Evolutionary conservation across 2,113 vertebrate genomes (phyloP).

Genomic region (Plecotus auritus): DNA sequence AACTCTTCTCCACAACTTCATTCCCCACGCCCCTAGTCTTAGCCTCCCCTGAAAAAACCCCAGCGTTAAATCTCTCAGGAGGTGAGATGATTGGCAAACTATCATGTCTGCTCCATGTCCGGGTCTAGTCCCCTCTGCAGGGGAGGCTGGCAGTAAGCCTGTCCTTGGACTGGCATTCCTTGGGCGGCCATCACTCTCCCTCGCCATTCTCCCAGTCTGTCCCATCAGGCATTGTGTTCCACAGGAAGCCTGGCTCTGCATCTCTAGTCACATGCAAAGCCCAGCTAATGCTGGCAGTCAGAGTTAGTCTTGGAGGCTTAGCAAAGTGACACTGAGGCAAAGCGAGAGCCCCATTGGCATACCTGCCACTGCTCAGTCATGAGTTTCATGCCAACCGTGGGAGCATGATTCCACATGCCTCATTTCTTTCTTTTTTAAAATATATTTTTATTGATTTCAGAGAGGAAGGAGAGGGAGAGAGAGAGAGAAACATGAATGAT

Average conservation of each 20-base stretch:
- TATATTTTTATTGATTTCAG: no score
- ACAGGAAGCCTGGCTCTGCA: constrained; percentile 26
- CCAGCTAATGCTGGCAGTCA: constrained; percentile 32
- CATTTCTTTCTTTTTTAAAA: neutral
- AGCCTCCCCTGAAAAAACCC: neutral
- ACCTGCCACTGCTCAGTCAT: neutral
- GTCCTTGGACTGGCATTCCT: constrained; percentile 11
- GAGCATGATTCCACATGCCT: neutral
- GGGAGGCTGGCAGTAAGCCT: neutral
- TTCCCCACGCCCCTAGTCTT: neutral
- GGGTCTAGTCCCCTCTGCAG: neutral
- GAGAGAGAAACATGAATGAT: no score
- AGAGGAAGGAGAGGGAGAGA: no score
- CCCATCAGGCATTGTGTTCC: constrained; percentile 36
- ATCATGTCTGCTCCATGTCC: neutral
- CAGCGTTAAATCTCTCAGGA: constrained; percentile 11
- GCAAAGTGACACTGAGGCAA: neutral
- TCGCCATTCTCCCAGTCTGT: neutral
- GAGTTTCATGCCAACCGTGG: neutral
- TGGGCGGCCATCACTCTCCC: neutral
- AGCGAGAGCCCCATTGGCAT: neutral
- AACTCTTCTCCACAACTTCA: neutral
- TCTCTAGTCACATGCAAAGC: constrained; percentile 43
- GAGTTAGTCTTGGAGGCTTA: neutral
- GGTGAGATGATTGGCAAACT: constrained; percentile 34